These are phyloP conservation scores for Cerceris rybyensis DNA, from an alignment of 2,888 invertebrate species.

Conservation along the genomic window DNA sequence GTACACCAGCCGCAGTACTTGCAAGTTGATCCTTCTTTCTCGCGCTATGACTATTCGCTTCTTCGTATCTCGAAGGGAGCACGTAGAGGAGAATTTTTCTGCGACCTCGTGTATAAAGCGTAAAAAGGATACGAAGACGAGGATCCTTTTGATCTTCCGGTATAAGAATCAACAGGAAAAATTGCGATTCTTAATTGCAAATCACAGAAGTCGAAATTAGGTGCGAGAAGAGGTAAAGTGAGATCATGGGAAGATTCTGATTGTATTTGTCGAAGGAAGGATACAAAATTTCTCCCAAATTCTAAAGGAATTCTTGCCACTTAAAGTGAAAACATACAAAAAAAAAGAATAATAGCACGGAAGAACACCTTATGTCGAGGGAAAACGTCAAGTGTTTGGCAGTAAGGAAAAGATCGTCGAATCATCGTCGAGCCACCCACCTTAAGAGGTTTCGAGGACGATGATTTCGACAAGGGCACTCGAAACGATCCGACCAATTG, in stretches of 20 bases:
- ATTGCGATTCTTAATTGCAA: too few species aligned
- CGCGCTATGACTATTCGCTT: slow-evolving; percentile 30
- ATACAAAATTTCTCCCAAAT: too few species aligned
- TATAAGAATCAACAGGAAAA: too few species aligned
- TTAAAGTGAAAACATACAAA: too few species aligned
- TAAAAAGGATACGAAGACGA: too few species aligned
- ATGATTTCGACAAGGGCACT: slow-evolving; percentile 50
- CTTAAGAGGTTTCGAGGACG: slow-evolving; percentile 36
- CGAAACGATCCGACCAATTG: slow-evolving; percentile 59
- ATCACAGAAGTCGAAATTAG: too few species aligned
- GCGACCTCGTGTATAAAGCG: not conserved
- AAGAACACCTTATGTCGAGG: slow-evolving; percentile 37
- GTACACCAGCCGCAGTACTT: slow-evolving; percentile 38
- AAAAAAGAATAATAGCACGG: slow-evolving; percentile 25
- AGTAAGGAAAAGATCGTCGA: slow-evolving; percentile 49
- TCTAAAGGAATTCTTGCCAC: too few species aligned
- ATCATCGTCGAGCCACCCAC: slow-evolving; percentile 65
- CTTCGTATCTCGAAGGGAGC: not conserved
- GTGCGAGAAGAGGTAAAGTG: too few species aligned
- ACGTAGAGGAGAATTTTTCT: not conserved
- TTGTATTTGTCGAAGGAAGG: too few species aligned
- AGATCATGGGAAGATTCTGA: too few species aligned
- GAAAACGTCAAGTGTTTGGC: slow-evolving; percentile 52
- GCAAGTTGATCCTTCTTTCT: slow-evolving; percentile 21
- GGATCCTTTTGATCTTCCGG: too few species aligned